Conservation (phyloP, 2,797 vertebrate species). For the Cryptoprocta ferox region DNA sequence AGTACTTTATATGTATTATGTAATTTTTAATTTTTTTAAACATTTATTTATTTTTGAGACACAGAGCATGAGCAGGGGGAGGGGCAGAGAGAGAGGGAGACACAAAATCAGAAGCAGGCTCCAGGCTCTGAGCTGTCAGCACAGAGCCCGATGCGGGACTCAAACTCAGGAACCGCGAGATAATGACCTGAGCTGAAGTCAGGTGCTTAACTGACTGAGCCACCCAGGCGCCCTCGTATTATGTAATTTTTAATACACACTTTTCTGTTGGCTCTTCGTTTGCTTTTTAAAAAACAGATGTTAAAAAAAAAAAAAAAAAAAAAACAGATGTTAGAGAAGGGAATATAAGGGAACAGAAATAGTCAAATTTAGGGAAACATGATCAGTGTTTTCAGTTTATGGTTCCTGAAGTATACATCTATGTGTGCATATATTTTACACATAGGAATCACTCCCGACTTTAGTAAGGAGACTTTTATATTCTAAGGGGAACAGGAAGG, state of each 20-base stretch:
- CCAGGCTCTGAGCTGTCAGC: no score
- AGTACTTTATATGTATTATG: not conserved
- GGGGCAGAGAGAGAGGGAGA: no score
- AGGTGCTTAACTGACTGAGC: no score
- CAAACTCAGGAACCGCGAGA: rapidly evolving
- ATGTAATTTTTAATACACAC: not conserved
- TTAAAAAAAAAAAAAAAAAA: no score
- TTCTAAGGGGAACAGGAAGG: not conserved
- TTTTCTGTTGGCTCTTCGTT: not conserved
- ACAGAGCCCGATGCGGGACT: no score
- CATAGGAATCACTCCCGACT: not conserved
- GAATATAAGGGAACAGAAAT: not conserved
- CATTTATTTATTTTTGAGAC: no score
- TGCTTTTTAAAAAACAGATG: no score
- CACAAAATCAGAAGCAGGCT: no score
- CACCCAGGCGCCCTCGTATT: not conserved
- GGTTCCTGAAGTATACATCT: not conserved
- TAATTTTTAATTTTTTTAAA: not conserved
- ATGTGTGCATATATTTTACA: not conserved
- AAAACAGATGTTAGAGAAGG: not conserved
- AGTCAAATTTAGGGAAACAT: not conserved
- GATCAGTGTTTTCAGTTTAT: not conserved
- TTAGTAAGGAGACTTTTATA: not conserved
- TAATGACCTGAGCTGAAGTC: no score
- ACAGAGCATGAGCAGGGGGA: no score